These are phyloP conservation scores for Heterotis niloticus DNA, from an alignment of 2,113 vertebrate genomes.

Conservation along the genomic window DNA sequence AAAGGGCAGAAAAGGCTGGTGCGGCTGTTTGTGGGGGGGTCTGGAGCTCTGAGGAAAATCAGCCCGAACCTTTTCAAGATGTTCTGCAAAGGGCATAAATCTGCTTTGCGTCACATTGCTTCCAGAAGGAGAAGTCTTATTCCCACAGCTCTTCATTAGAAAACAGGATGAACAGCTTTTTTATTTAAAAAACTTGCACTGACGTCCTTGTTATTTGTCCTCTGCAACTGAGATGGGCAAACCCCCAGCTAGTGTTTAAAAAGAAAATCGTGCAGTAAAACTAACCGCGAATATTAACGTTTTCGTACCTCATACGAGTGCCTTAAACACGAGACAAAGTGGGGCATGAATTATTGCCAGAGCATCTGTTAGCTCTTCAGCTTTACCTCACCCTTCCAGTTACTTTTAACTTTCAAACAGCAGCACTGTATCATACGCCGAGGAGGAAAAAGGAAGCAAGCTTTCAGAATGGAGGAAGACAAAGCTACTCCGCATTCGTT, in stretches of 20 bases:
- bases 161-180: neutral
- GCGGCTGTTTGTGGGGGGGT: too few relatives aligned
- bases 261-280: constrained; percentile 60
- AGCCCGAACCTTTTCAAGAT: constrained; percentile 11
- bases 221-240: neutral
- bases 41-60: neutral
- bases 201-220: neutral
- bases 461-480: too few relatives aligned
- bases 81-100: constrained; percentile 2
- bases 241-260: neutral
- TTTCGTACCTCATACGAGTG: too few relatives aligned
- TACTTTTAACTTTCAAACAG: neutral
- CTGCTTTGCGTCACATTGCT: constrained; percentile 3
- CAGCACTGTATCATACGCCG: too few relatives aligned
- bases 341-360: constrained; percentile 54
- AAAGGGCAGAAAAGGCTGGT: neutral
- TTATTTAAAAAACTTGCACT: neutral
- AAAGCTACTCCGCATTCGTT: neutral
- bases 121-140: constrained; percentile 1
- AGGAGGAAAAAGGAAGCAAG: too few relatives aligned
- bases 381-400: constrained; percentile 16
- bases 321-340: constrained; percentile 64
- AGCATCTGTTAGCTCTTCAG: neutral
- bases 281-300: too few relatives aligned
- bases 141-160: neutral